A percentile compares a stretch with the other conserved stretches of the same genome.
phyloP scores from a whole-genome alignment of 2,888 invertebrate genomes.

The Dilophus febrilis region DNA sequence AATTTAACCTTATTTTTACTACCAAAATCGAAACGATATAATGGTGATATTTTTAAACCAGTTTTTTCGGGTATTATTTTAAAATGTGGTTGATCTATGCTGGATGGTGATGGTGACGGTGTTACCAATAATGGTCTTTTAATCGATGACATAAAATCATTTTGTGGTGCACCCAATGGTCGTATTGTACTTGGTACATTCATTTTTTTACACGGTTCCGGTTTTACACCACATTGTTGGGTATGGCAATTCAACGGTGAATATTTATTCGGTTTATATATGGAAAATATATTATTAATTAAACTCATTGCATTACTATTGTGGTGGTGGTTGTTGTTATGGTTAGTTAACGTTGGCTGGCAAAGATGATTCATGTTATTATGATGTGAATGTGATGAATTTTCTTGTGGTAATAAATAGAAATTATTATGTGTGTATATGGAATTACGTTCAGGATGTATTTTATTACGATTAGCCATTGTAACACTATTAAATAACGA shows the following conservation, averaged over 20 bases:
- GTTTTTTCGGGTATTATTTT: constrained; percentile 36
- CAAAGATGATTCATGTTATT: not conserved
- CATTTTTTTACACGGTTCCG: constrained; percentile 25
- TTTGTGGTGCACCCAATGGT: constrained; percentile 23
- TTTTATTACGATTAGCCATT: too few relatives aligned
- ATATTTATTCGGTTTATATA: constrained; percentile 30
- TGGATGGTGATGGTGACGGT: constrained; percentile 27
- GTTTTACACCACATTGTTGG: constrained; percentile 20
- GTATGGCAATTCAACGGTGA: constrained; percentile 28
- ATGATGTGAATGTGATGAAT: too few relatives aligned
- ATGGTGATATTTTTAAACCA: constrained; percentile 37
- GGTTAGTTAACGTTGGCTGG: not conserved
- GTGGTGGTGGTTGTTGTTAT: not conserved
- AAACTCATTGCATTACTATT: constrained; percentile 22
- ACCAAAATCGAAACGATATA: constrained; percentile 21
- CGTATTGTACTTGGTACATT: constrained; percentile 28
- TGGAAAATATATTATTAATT: constrained; percentile 30
- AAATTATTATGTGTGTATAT: too few relatives aligned
- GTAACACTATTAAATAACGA: too few relatives aligned
- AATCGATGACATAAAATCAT: constrained; percentile 28
- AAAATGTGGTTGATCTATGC: constrained; percentile 31
- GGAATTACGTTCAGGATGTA: too few relatives aligned
- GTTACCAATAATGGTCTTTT: constrained; percentile 37
- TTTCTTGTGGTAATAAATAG: too few relatives aligned
- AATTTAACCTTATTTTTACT: constrained; percentile 16